Evolutionary conservation across 2,888 invertebrate genomes (phyloP).

Genomic region (Shargacucullia verbasci): DNA sequence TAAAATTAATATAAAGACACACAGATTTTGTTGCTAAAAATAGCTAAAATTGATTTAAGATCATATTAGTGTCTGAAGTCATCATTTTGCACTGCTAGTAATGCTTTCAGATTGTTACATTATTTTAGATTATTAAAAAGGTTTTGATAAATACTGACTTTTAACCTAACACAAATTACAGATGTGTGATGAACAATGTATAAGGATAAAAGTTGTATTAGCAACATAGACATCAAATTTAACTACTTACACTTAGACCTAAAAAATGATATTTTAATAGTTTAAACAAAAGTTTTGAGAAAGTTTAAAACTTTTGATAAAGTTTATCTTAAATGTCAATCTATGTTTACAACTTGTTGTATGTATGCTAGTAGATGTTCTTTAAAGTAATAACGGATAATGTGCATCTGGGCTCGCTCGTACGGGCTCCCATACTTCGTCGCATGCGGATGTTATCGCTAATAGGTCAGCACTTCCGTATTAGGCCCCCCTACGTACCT

Average conservation of each 20-base stretch:
- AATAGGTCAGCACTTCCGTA: constrained; percentile 75
- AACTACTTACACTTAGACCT: too few species aligned
- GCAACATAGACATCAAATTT: too few species aligned
- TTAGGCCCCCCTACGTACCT: constrained; percentile 61
- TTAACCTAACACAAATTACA: background rate
- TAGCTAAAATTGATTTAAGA: too few species aligned
- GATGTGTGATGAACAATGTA: background rate
- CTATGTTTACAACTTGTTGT: background rate
- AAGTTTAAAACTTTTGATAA: constrained; percentile 12
- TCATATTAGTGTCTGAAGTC: too few species aligned
- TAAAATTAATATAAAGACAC: too few species aligned
- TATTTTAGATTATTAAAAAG: too few species aligned
- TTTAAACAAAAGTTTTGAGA: too few species aligned
- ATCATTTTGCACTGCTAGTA: too few species aligned
- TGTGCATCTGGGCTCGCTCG: background rate
- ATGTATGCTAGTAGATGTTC: background rate
- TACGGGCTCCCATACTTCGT: constrained; percentile 15
- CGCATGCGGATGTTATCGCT: constrained; percentile 56
- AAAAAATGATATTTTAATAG: too few species aligned
- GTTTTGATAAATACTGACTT: background rate
- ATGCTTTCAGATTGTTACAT: too few species aligned
- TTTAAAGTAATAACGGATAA: background rate
- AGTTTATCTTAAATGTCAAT: constrained; percentile 26
- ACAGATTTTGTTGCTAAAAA: too few species aligned
- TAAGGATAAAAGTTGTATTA: background rate